Evolutionary conservation across 2,888 invertebrate species (phyloP), one percentile per base, ranked within the genome.

Genomic region (Brachyptera putata): DNA sequence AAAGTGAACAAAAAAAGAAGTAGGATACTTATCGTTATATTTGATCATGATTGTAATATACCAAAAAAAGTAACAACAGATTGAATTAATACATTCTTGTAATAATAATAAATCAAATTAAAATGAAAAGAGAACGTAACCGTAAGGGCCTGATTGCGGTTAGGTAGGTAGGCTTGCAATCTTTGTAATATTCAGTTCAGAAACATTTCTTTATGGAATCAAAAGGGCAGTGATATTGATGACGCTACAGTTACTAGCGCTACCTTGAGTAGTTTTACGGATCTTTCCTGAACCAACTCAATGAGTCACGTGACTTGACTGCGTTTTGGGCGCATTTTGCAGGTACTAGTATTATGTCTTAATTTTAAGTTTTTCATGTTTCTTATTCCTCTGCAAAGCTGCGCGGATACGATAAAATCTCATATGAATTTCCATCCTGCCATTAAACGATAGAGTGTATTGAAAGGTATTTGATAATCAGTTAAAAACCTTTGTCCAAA

Each of bases 301-400:
- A 58, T 60, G 63, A 78, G 80, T 83, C 83, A 83, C 83, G 84
- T 83, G 84, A 82, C 77, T 78, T 79, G 80, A 80, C 80, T 82
- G 82, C 83, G 82, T 83, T 76, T 82, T 81, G 80, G 83, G 83
- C 83, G 82, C 82, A 81, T 81, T 82, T 81, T 81, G 74, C 82
- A 83, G 83, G 83, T 83, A 83, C 80, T 80, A 74, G 76, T 76
- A 69, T 70, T 72, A 70, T 68, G 68, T 73, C 71, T 71, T 71
- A 72, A n/a, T 73, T 73, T 73, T 70, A 14, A 9, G 49, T 58
- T 58, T 62, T 46, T 41, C 48, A 26, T 56, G 53, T 25, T 50
- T 58, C n/a, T 14, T 18, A 9, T 49, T 25, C 21, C 7, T 9
- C 1, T 13, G 39, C 16, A 18, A 9, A n/a, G 16, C 22, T 14